phyloP scores from a whole-genome alignment of 2,113 vertebrate genomes.

The Semnornis frantzii region DNA sequence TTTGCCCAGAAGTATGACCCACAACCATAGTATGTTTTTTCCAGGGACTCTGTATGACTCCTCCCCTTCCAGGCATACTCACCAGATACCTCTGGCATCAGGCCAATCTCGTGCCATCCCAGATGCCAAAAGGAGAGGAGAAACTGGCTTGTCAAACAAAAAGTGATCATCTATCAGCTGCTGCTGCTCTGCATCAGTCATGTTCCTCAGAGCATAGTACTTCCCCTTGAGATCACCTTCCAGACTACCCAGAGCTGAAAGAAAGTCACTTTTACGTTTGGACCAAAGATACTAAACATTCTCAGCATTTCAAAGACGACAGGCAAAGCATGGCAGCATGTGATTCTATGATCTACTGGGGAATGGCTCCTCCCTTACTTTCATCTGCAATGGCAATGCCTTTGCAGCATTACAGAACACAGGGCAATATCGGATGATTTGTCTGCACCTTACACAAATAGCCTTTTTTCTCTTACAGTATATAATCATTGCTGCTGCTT shows the following conservation, averaged over 20 bases:
- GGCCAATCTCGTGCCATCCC: conserved; percentile 97
- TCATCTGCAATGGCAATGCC: background rate
- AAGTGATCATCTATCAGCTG: conserved; percentile 98
- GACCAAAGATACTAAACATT: background rate
- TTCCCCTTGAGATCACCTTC: conserved; percentile 92
- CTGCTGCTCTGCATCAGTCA: conserved; percentile 94
- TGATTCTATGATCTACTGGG: background rate
- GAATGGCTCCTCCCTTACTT: conserved; percentile 4
- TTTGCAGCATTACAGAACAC: background rate
- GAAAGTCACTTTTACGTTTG: background rate
- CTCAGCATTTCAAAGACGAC: background rate
- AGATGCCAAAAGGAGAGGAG: conserved; percentile 92
- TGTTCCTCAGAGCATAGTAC: conserved; percentile 93
- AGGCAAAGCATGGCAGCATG: background rate
- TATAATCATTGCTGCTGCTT: background rate
- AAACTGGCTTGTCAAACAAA: conserved; percentile 97
- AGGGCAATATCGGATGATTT: conserved; percentile 7
- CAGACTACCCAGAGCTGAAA: conserved; percentile 80
- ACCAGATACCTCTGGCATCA: conserved; percentile 96
- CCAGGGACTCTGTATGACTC: background rate
- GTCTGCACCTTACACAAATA: background rate
- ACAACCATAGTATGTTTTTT: background rate
- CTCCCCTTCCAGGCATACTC: conserved; percentile 16
- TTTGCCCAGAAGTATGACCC: background rate
- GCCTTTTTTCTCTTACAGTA: background rate